Base-by-base conservation (phyloP, 2,888 invertebrate genomes). In the Petrolisthes cinctipes region DNA sequence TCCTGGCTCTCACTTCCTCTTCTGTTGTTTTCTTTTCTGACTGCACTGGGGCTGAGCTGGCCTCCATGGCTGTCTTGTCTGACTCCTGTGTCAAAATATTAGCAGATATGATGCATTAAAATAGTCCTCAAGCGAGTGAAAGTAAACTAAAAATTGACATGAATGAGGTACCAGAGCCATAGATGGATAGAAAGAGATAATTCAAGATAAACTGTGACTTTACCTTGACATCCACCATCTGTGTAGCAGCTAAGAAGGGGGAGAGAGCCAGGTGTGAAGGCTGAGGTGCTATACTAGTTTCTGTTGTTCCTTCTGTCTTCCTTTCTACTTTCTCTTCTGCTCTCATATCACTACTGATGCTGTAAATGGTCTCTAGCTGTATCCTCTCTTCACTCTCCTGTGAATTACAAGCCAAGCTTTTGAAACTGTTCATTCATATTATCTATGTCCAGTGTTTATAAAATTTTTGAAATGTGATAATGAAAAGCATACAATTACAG, bases 1-100 rank as follows among this genome's bases (percentile, higher is more conserved):
- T 54, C 17, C 80, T 87, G 37, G 37, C 6, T 9, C 23, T n/a
- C n/a, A 84, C 53, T 37, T 81, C 51, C 37, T 87, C 84, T 23
- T 87, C 81, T 4, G 66, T 81, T 7, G 20, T 81, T 54, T 56
- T 37, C 23, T 20, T 66, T 37, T 20, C 54, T 54, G 81, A 51
- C 68, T 66, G 37, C n/a, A 51, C 23, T 61, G 82, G 7, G 5
- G 61, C 23, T 53, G 6, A 23, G 6, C 23, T 61, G 1, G 14
- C 61, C 14, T 71, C 57, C 9, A n/a, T 53, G 11, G 20, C 20
- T 23, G n/a, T 20, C 23, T 6, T 76, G 6, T 68, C 86, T 53
- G n/a, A 11, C 0, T 66, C 82, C 75, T 85, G 71, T 9, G 37
- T n/a, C 7, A 5, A 56, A 80, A 56, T 37, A 37, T 37, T 37